Evolutionary conservation across 2,888 invertebrate genomes (phyloP).

Genomic region (Allygus modestus): DNA sequence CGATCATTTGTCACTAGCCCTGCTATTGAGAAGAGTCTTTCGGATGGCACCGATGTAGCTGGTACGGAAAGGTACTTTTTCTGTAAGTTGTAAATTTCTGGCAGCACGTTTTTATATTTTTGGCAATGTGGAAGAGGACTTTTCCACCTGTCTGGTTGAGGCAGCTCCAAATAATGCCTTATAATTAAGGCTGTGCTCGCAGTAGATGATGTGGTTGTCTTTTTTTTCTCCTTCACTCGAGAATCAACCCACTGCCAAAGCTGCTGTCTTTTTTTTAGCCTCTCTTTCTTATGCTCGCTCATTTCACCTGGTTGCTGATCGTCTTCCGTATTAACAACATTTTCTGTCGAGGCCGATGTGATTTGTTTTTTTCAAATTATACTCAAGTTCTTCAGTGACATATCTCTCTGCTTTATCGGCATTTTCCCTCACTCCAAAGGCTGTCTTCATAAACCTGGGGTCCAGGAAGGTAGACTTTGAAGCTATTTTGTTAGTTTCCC

Average conservation of each 20-base stretch:
- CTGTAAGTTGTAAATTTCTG: not conserved
- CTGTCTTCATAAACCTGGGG: constrained; percentile 40
- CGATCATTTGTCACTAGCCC: not conserved
- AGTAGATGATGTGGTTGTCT: constrained; percentile 20
- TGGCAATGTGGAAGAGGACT: not conserved
- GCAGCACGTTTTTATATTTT: not conserved
- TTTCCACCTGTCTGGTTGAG: constrained; percentile 19
- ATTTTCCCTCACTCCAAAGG: constrained; percentile 33
- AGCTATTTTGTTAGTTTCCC: constrained; percentile 8
- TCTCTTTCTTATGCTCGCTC: not conserved
- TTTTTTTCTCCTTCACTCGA: constrained; percentile 18
- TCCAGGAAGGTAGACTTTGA: constrained; percentile 36
- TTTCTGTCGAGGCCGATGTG: not conserved
- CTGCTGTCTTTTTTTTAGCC: constrained; percentile 24
- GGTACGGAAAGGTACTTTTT: constrained; percentile 32
- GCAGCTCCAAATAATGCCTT: constrained; percentile 47
- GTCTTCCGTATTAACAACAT: not conserved
- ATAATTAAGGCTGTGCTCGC: not conserved
- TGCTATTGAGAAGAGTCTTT: constrained; percentile 29
- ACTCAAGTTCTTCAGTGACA: not conserved
- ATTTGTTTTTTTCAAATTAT: not conserved
- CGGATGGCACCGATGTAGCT: constrained; percentile 33
- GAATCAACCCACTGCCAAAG: constrained; percentile 45
- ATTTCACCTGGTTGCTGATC: not conserved
- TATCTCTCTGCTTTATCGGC: constrained; percentile 25